These are phyloP conservation scores for Gymnocephalus cernua DNA, from an alignment of 2,113 vertebrate species.

Conservation along the genomic window DNA sequence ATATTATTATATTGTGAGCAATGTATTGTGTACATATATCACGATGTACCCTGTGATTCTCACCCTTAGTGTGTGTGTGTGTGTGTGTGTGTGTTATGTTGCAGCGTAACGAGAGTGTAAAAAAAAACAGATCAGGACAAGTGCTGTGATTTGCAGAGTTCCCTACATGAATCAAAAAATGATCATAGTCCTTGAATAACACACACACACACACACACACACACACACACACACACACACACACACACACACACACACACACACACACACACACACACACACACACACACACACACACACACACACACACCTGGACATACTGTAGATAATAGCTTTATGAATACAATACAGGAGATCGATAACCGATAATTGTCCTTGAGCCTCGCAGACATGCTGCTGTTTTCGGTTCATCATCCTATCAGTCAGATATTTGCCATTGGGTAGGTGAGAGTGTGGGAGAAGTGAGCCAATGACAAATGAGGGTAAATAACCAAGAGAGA, in stretches of 20 bases:
- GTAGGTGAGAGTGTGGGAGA: conserved; percentile 56
- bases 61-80: too few species aligned
- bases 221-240: conserved; percentile 19
- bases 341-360: conserved; percentile 55
- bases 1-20: too few species aligned
- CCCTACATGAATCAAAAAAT: conserved; percentile 45
- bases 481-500: conserved; percentile 46
- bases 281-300: conserved; percentile 5
- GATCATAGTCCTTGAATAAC: conserved; percentile 52
- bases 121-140: conserved; percentile 43
- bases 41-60: too few species aligned
- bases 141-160: conserved; percentile 42
- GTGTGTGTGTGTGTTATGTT: conserved; percentile 5
- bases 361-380: conserved; percentile 60
- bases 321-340: conserved; percentile 50
- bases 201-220: conserved; percentile 10
- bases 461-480: conserved; percentile 61
- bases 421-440: conserved; percentile 73
- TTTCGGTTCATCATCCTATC: conserved; percentile 55
- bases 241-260: conserved; percentile 9
- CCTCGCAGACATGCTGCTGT: conserved; percentile 53
- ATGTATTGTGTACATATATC: too few species aligned
- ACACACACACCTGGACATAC: conserved; percentile 31
- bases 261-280: conserved; percentile 10
- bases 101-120: background rate